Percentiles rank a stretch among this genome's conserved stretches.
phyloP scores from a whole-genome alignment of 2,888 invertebrate species.

The Desoria tigrina region DNA sequence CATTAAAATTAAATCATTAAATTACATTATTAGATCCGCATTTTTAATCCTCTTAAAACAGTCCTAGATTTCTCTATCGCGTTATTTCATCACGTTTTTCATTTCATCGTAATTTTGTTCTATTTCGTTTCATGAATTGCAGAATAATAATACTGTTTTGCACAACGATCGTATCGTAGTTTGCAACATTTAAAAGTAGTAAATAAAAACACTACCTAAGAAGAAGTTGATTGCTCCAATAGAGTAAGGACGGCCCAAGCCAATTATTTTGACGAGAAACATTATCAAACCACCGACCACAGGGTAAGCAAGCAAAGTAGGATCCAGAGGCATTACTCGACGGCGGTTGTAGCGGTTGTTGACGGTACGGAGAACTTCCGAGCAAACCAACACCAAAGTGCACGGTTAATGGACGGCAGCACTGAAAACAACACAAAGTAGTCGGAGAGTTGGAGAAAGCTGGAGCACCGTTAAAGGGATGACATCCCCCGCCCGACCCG shows the following conservation, averaged over 20 bases:
- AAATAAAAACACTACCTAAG: conserved; percentile 38
- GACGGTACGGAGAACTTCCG: conserved; percentile 26
- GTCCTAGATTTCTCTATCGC: no score
- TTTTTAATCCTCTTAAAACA: no score
- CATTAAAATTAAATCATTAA: no score
- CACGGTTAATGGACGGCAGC: conserved; percentile 49
- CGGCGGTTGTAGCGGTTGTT: conserved; percentile 23
- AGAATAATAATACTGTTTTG: no score
- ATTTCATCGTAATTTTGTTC: no score
- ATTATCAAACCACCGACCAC: conserved; percentile 51
- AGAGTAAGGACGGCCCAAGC: conserved; percentile 41
- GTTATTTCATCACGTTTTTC: no score
- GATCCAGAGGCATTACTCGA: conserved; percentile 36
- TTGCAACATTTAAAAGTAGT: no score
- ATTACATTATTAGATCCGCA: no score
- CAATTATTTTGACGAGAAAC: conserved; percentile 39
- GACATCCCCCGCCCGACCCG: conserved; percentile 19
- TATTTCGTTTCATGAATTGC: no score
- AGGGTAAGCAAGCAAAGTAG: conserved; percentile 49
- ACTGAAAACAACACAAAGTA: conserved; percentile 51
- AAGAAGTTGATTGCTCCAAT: conserved; percentile 51
- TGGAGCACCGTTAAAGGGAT: conserved; percentile 26
- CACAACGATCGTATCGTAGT: no score
- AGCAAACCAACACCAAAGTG: conserved; percentile 42
- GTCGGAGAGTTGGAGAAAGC: conserved; percentile 37